phyloP scores from a whole-genome alignment of 23 tunicate species.

The Diplosoma virens region DNA sequence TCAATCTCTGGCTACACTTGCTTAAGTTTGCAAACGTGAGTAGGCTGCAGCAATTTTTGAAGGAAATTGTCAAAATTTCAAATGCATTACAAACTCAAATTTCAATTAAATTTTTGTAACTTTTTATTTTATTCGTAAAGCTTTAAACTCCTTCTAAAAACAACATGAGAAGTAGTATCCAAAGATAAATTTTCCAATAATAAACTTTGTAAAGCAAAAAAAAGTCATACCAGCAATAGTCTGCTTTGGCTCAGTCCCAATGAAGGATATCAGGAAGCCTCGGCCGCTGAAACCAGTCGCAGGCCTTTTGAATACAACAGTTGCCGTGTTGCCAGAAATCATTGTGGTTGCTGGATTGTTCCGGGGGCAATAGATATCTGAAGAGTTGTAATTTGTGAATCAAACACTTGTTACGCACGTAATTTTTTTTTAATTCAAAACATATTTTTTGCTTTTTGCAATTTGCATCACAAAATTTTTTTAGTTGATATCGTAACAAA shows the following conservation, averaged over 20 bases:
- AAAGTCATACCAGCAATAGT: slow-evolving; percentile 41
- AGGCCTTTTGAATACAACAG: slow-evolving; percentile 66
- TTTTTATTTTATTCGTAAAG: too few relatives aligned
- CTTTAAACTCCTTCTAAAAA: too few relatives aligned
- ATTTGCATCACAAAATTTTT: too few relatives aligned
- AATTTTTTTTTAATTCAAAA: not conserved
- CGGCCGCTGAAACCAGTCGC: slow-evolving; percentile 50
- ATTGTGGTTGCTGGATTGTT: slow-evolving; percentile 48
- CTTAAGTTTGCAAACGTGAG: too few relatives aligned
- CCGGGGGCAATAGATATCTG: slow-evolving; percentile 80
- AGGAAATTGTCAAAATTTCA: too few relatives aligned
- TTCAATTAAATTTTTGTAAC: too few relatives aligned
- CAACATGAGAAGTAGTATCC: too few relatives aligned
- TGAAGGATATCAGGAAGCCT: slow-evolving; percentile 83
- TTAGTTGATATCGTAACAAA: not conserved
- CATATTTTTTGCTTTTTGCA: not conserved
- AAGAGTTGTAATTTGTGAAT: too few relatives aligned
- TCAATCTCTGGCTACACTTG: too few relatives aligned
- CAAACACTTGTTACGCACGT: not conserved
- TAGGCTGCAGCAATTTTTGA: too few relatives aligned
- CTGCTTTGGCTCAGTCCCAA: slow-evolving; percentile 68
- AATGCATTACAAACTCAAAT: too few relatives aligned
- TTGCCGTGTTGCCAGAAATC: slow-evolving; percentile 47
- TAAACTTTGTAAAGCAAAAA: not conserved
- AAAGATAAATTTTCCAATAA: not conserved